phyloP scores from a whole-genome alignment of 2,113 vertebrate species.

The Phoxinus phoxinus region DNA sequence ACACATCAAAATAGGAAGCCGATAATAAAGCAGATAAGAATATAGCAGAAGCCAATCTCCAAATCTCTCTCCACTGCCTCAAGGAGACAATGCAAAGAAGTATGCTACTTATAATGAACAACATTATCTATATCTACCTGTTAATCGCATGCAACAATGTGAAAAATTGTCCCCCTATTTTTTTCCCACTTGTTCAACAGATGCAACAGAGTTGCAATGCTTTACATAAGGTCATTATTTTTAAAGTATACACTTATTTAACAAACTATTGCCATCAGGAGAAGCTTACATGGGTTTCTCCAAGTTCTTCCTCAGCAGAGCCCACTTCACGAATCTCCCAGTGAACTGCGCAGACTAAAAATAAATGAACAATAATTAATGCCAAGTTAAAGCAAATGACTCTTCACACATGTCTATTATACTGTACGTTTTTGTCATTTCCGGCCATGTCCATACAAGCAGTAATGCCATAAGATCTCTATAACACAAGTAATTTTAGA shows the following conservation, averaged over 20 bases:
- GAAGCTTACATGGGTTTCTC: slow-evolving; percentile 6
- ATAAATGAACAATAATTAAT: neutral
- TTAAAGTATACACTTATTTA: neutral
- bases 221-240: neutral
- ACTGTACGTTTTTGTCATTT: no score
- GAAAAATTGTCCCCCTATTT: no score
- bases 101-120: no score
- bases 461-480: no score
- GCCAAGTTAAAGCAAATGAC: neutral
- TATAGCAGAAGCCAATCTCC: neutral
- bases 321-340: slow-evolving; percentile 28
- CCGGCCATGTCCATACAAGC: no score
- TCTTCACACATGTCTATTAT: neutral
- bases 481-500: neutral
- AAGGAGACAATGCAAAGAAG: neutral
- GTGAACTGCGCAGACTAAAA: slow-evolving; percentile 33
- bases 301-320: slow-evolving; percentile 16
- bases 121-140: no score
- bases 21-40: no score
- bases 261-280: neutral
- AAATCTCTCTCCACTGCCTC: neutral
- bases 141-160: no score
- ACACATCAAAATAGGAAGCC: neutral
- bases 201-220: neutral
- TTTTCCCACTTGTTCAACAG: neutral